A percentile compares a stretch with the other conserved stretches of the same genome.
Conservation (phyloP, 2,888 invertebrate genomes). For the Acanthosepion lycidas region DNA sequence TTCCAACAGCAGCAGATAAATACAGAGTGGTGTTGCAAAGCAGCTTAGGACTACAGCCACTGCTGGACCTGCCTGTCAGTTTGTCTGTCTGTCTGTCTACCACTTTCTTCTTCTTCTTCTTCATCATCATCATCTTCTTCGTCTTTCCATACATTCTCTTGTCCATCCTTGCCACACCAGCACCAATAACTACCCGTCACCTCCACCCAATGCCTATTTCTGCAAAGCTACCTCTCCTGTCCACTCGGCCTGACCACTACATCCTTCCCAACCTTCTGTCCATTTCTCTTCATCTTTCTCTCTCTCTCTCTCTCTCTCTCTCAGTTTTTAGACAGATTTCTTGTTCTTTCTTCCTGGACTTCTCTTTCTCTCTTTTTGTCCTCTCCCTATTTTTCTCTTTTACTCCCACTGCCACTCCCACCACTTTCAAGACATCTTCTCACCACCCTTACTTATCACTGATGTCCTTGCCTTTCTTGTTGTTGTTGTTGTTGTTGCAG, state of each 20-base stretch:
- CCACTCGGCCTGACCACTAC: slow-evolving; percentile 13
- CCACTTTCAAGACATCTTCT: neutral
- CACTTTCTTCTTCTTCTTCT: neutral
- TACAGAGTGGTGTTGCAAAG: slow-evolving; percentile 43
- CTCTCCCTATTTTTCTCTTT: neutral
- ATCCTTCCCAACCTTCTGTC: neutral
- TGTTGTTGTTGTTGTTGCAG: slow-evolving; percentile 39
- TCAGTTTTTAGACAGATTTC: neutral
- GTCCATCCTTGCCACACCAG: neutral
- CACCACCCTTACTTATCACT: neutral
- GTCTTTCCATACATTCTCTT: neutral
- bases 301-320: neutral
- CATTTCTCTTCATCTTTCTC: neutral
- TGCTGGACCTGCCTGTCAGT: slow-evolving; percentile 37
- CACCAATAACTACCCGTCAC: neutral
- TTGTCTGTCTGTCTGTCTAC: slow-evolving; percentile 22
- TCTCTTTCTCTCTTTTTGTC: neutral
- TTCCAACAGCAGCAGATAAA: slow-evolving; percentile 43
- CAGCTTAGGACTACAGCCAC: slow-evolving; percentile 45
- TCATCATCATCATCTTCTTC: neutral
- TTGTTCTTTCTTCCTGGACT: neutral
- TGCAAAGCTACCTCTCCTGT: slow-evolving; percentile 22
- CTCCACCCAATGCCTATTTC: neutral
- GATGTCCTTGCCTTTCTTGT: neutral
- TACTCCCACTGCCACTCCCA: neutral